Percentiles rank a stretch among this genome's conserved stretches.
Evolutionary conservation across 2,113 vertebrate genomes (phyloP).

Genomic region (Poeciliopsis retropinna): DNA sequence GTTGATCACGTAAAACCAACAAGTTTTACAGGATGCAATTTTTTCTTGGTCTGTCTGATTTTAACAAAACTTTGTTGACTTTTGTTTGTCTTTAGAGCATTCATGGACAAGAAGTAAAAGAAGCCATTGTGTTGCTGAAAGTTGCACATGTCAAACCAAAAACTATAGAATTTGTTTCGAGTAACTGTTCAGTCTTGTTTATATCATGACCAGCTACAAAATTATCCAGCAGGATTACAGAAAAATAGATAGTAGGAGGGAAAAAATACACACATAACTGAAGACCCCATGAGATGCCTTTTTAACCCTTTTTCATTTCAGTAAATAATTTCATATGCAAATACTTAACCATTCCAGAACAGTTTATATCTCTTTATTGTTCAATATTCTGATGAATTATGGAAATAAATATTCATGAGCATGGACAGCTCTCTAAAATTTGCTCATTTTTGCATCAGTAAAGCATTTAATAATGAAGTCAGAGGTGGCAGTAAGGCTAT

Average conservation of each 20-base stretch:
- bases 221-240: not conserved
- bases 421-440: too few species aligned
- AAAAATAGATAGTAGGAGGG: not conserved
- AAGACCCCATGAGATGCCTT: not conserved
- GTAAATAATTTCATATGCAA: too few species aligned
- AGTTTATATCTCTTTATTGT: too few species aligned
- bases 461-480: not conserved
- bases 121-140: constrained; percentile 47
- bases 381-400: too few species aligned
- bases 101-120: constrained; percentile 23
- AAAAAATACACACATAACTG: too few species aligned
- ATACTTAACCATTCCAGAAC: too few species aligned
- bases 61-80: constrained; percentile 33
- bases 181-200: constrained; percentile 14
- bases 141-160: constrained; percentile 49
- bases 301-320: not conserved
- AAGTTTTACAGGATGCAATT: constrained; percentile 34
- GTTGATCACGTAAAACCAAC: constrained; percentile 33
- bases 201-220: not conserved
- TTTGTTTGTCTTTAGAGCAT: constrained; percentile 45
- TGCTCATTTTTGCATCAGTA: not conserved
- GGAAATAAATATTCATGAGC: too few species aligned
- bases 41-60: constrained; percentile 21
- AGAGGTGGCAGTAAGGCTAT: not conserved
- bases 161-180: constrained; percentile 16